These are phyloP conservation scores for Lutjanus argentimaculatus DNA, from an alignment of 2,797 vertebrate species.

Conservation along the genomic window DNA sequence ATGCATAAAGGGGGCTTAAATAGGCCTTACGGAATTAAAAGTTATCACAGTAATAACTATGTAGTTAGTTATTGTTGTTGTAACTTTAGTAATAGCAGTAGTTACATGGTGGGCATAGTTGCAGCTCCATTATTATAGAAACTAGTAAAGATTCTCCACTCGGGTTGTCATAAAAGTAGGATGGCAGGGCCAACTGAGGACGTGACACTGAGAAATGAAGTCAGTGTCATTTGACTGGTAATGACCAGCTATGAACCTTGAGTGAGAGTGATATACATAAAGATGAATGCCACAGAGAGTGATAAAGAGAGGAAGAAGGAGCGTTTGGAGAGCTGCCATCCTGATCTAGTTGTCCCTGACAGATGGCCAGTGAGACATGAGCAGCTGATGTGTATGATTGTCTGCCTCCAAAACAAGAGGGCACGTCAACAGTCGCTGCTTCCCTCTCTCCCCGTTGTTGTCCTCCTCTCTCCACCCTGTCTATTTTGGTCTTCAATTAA, in stretches of 20 bases:
- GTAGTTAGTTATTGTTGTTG: neutral
- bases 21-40: neutral
- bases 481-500: conserved; percentile 50
- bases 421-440: conserved; percentile 24
- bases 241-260: conserved; percentile 59
- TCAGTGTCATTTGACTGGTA: conserved; percentile 49
- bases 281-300: conserved; percentile 39
- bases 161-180: conserved; percentile 4
- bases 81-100: neutral
- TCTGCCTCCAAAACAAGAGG: conserved; percentile 53
- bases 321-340: conserved; percentile 58
- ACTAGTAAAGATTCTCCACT: neutral
- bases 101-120: neutral
- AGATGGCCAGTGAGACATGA: conserved; percentile 66
- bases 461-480: conserved; percentile 22
- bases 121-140: neutral
- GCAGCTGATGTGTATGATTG: conserved; percentile 59
- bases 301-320: conserved; percentile 22
- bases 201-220: conserved; percentile 35
- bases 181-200: conserved; percentile 33
- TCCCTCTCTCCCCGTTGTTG: conserved; percentile 10
- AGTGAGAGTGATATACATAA: conserved; percentile 44
- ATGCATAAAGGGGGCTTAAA: no score
- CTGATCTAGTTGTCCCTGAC: conserved; percentile 69
- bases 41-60: neutral